Evolutionary conservation across 2,113 vertebrate genomes (phyloP), one percentile per base, ranked within the genome.

Genomic region (Pampusana beccarii): DNA sequence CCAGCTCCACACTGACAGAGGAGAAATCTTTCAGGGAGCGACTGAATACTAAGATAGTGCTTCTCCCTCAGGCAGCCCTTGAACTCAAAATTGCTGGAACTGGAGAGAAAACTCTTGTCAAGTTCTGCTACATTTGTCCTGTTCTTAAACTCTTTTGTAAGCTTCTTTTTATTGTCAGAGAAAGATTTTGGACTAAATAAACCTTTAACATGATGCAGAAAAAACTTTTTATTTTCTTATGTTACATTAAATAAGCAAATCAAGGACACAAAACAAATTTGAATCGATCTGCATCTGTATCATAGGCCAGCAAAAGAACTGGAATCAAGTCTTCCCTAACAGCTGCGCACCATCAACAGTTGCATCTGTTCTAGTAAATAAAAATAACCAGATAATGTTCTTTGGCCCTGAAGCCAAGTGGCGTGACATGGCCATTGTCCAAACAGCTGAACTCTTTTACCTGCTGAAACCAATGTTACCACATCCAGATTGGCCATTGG

Each of bases 181-280:
- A 86, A 77, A 40, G 9, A 65, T 44, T 61, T 91, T 61, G 24
- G 46, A n/a, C 33, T 75, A 83, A 74, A 65, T 24, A 74, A 65
- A 50, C 26, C 7, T 73, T 82, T 79, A 62, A 26, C 26, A 64
- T 64, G 54, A 64, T 14, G 16, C 53, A 86, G 50, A 83, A 70
- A 83, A 61, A 8, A 40, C 16, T 44, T 92, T 72, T 80, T 80
- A 54, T 73, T 36, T 50, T 83, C 67, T 69, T 73, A 53, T 31
- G 44, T 83, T 95, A 66, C 60, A 54, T 54, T 78, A 86, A 93
- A 66, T 70, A 91, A 86, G 21, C 31, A 91, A 94, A 65, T 75
- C 24, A 80, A 90, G 50, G 28, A 70, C 60, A 80, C 36, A 65
- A 83, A 51, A 16, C 5, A 91, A 77, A 80, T 80, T 53, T 61